These are phyloP conservation scores for Triplophysa dalaica DNA, from an alignment of 2,113 vertebrate genomes.

Conservation along the genomic window DNA sequence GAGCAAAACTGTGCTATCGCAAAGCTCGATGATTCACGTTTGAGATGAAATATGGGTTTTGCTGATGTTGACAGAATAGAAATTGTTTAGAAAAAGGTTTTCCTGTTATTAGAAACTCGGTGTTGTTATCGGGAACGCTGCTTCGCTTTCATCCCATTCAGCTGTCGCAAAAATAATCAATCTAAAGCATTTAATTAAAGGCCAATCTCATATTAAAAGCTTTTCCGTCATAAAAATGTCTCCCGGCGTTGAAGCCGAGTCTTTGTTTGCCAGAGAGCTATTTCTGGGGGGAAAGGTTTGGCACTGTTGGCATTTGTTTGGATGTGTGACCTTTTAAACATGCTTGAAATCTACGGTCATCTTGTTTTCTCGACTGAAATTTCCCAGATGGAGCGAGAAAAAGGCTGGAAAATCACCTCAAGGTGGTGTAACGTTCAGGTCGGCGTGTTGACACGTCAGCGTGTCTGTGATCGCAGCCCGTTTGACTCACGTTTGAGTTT, in stretches of 20 bases:
- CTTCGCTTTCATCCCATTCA: conserved; percentile 57
- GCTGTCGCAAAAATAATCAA: conserved; percentile 65
- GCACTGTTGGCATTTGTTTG: conserved; percentile 80
- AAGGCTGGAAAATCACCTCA: conserved; percentile 13
- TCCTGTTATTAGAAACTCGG: conserved; percentile 50
- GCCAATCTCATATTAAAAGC: conserved; percentile 69
- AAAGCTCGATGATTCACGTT: neutral
- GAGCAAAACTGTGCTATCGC: neutral
- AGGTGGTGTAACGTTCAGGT: conserved; percentile 18
- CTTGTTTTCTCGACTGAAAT: conserved; percentile 59
- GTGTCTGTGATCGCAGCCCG: neutral
- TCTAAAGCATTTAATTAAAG: conserved; percentile 75
- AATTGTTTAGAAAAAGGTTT: conserved; percentile 56
- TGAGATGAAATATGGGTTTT: conserved; percentile 31
- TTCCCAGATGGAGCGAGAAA: conserved; percentile 41
- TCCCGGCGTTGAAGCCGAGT: conserved; percentile 36
- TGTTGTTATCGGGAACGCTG: conserved; percentile 59
- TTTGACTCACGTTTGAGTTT: neutral
- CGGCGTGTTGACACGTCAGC: neutral
- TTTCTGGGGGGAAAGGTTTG: conserved; percentile 69
- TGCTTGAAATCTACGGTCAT: conserved; percentile 73
- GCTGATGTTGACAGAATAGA: conserved; percentile 50
- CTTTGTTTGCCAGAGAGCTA: conserved; percentile 60
- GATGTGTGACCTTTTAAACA: conserved; percentile 79
- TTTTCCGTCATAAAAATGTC: conserved; percentile 51